Evolutionary conservation across 2,113 vertebrate genomes (phyloP).

Genomic region (Urocitellus parryii): DNA sequence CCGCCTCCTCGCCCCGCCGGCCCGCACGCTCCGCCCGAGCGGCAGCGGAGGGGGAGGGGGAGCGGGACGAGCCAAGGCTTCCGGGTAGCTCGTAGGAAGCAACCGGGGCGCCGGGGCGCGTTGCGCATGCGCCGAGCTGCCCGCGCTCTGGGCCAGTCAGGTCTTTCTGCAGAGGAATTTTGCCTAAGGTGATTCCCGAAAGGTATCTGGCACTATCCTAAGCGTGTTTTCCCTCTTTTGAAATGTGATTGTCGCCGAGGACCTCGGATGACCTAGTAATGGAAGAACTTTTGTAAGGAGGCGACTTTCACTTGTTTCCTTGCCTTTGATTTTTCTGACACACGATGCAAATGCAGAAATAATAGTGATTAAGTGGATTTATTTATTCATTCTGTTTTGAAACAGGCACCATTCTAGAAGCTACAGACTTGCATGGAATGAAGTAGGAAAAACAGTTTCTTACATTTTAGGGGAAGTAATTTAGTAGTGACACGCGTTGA

Average conservation of each 20-base stretch:
- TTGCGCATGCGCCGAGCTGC: slow-evolving; percentile 52
- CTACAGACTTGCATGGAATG: background rate
- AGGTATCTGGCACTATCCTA: rapidly evolving
- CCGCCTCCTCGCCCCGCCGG: slow-evolving; percentile 58
- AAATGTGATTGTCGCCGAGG: rapidly evolving
- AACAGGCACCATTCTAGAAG: background rate
- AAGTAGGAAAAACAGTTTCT: background rate
- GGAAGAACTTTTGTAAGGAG: background rate
- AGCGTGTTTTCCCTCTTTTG: rapidly evolving
- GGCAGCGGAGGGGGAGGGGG: background rate
- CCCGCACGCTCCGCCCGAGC: slow-evolving; percentile 62
- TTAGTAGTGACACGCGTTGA: background rate
- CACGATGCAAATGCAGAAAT: background rate
- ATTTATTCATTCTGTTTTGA: background rate
- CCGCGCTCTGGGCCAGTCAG: rapidly evolving
- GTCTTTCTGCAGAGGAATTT: rapidly evolving
- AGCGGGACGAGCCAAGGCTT: slow-evolving; percentile 19
- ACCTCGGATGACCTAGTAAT: rapidly evolving
- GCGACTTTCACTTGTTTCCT: background rate
- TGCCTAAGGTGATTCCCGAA: background rate
- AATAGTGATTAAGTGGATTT: background rate
- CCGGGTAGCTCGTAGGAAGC: slow-evolving; percentile 69
- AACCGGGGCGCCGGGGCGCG: rapidly evolving
- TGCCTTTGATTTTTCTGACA: background rate
- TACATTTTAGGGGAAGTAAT: background rate